A percentile compares a stretch with the other conserved stretches of the same genome.
Evolutionary conservation across 2,113 vertebrate genomes (phyloP).

Genomic region (Plecturocebus donacophilus): DNA sequence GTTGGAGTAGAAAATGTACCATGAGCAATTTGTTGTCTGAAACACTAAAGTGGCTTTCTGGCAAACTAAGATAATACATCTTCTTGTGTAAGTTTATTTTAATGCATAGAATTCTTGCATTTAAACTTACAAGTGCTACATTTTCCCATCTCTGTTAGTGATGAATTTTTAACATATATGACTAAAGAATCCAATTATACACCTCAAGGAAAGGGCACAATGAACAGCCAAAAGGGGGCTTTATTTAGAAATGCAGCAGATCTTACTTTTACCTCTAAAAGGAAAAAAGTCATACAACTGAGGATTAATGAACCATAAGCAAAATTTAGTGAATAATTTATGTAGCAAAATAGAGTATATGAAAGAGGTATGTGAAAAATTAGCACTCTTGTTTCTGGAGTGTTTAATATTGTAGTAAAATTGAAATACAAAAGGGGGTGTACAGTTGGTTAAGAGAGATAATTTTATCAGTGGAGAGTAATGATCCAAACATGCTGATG

Average conservation of each 20-base stretch:
- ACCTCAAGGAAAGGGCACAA: constrained; percentile 39
- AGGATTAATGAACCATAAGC: constrained; percentile 41
- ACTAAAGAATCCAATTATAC: constrained; percentile 67
- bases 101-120: constrained; percentile 60
- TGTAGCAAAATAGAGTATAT: not conserved
- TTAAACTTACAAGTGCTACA: constrained; percentile 61
- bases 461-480: not conserved
- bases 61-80: constrained; percentile 68
- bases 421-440: not conserved
- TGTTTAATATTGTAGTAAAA: constrained; percentile 47
- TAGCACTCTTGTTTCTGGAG: not conserved
- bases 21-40: constrained; percentile 69
- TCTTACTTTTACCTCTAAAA: constrained; percentile 29
- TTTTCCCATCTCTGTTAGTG: constrained; percentile 54
- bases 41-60: constrained; percentile 60
- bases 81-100: constrained; percentile 57
- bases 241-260: constrained; percentile 55
- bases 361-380: constrained; percentile 17
- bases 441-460: not conserved
- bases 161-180: constrained; percentile 55
- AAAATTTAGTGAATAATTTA: constrained; percentile 61
- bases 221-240: not conserved
- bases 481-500: not conserved
- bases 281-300: not conserved
- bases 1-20: constrained; percentile 66